A percentile compares a stretch with the other conserved stretches of the same genome.
Evolutionary conservation across 2,888 invertebrate genomes (phyloP).

Genomic region (Xestobium rufovillosum): DNA sequence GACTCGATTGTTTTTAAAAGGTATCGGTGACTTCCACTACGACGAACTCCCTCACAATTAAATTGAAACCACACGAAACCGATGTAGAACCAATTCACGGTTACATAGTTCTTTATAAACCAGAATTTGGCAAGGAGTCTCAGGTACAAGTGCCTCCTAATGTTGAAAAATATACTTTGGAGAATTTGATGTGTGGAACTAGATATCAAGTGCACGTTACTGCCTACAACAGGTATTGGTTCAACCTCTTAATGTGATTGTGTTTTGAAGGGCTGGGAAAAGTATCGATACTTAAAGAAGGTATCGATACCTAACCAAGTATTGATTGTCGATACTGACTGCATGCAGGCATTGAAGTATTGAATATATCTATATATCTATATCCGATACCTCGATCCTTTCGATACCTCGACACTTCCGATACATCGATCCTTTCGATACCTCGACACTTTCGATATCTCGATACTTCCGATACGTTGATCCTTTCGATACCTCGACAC

Average conservation of each 20-base stretch:
- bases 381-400: too few species aligned
- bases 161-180: conserved; percentile 76
- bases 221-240: conserved; percentile 81
- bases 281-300: too few species aligned
- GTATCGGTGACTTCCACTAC: conserved; percentile 68
- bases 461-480: too few species aligned
- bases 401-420: too few species aligned
- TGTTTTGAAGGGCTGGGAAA: too few species aligned
- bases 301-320: too few species aligned
- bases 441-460: too few species aligned
- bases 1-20: conserved; percentile 38
- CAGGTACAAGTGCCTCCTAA: conserved; percentile 65
- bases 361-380: too few species aligned
- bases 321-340: too few species aligned
- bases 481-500: too few species aligned
- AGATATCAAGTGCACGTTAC: conserved; percentile 89
- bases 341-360: too few species aligned
- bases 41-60: conserved; percentile 65
- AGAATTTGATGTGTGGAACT: conserved; percentile 85
- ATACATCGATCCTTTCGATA: too few species aligned
- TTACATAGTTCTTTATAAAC: conserved; percentile 86
- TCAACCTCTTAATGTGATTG: conserved; percentile 3
- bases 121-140: conserved; percentile 92
- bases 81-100: conserved; percentile 87
- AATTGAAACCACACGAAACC: conserved; percentile 63